Evolutionary conservation across 2,888 invertebrate species (phyloP), one percentile per base, ranked within the genome.

Genomic region (Octodonta nipae): DNA sequence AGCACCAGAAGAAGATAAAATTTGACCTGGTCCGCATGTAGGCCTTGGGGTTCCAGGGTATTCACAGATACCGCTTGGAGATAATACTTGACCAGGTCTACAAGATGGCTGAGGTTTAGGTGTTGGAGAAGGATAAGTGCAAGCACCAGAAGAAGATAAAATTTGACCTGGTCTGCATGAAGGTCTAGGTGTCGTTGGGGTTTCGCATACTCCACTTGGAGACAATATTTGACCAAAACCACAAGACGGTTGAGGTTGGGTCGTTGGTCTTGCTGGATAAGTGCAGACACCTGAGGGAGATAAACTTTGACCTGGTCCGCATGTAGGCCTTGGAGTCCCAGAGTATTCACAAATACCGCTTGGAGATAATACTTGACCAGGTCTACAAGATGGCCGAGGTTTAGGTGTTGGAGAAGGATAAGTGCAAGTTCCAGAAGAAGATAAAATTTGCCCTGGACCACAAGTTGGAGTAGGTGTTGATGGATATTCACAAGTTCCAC

Each of bases 91-190:
- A 6, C 17, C 29, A 6, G 12, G 7, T 3, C n/a, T n/a, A 4
- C 29, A 3, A 8, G 3, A 10, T 10, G 15, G 13, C 2, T 5
- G 5, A 6, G 28, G 28, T 15, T 14, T 15, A 28, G 14, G 15
- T 15, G 13, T 15, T 28, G 12, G 11, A 5, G 28, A 12, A 4
- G 12, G 13, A 6, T 28, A 12, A 28, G 13, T 13, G 15, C 28
- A 12, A 7, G 13, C 5, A 5, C 28, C 28, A 3, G 15, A 28
- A 14, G 10, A n/a, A 3, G 36, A 32, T 6, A 38, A 31, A 24
- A 38, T 15, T 28, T 42, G 37, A 0, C 64, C 66, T 22, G 10
- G 10, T 22, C 11, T 11, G 11, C 22, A 22, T 4, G n/a, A 10
- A 11, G 11, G 10, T 10, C n/a, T 10, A 11, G 30, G 33, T 11